phyloP scores from a whole-genome alignment of 2,888 invertebrate species.

The Himalopsyche kuldschensis region DNA sequence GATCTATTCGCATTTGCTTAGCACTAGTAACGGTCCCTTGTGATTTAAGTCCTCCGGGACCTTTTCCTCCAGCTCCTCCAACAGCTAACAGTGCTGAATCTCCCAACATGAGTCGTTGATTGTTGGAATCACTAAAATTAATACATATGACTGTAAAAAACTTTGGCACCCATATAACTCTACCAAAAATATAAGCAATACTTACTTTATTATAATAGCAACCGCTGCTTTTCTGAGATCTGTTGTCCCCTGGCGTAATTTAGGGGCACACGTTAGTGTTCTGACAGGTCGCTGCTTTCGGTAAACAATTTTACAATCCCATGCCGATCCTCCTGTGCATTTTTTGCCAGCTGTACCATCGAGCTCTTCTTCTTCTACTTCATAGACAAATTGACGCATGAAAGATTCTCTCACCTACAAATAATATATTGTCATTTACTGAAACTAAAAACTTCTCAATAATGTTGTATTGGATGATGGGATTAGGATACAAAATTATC shows the following conservation, averaged over 20 bases:
- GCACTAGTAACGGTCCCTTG: conserved; percentile 88
- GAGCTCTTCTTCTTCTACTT: conserved; percentile 82
- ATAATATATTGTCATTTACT: conserved; percentile 5
- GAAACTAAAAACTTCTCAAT: background rate
- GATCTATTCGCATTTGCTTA: conserved; percentile 85
- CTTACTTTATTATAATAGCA: conserved; percentile 83
- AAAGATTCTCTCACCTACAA: conserved; percentile 91
- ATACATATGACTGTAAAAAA: background rate
- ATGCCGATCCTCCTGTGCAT: conserved; percentile 43
- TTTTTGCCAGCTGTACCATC: conserved; percentile 51
- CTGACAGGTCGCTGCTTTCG: conserved; percentile 83
- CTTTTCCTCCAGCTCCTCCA: conserved; percentile 64
- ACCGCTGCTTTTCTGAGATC: conserved; percentile 81
- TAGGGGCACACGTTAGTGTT: conserved; percentile 79
- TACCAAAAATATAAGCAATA: conserved; percentile 34
- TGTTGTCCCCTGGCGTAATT: conserved; percentile 78
- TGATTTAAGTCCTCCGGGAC: conserved; percentile 74
- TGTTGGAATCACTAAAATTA: conserved; percentile 81
- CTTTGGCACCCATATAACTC: no score
- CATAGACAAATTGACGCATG: conserved; percentile 95
- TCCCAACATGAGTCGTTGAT: conserved; percentile 86
- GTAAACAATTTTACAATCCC: conserved; percentile 75
- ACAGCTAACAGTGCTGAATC: conserved; percentile 93
- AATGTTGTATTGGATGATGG: no score
- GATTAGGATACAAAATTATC: no score